Evolutionary conservation across 2,797 vertebrate species (phyloP).

Genomic region (Phrynocephalus vlangalii): DNA sequence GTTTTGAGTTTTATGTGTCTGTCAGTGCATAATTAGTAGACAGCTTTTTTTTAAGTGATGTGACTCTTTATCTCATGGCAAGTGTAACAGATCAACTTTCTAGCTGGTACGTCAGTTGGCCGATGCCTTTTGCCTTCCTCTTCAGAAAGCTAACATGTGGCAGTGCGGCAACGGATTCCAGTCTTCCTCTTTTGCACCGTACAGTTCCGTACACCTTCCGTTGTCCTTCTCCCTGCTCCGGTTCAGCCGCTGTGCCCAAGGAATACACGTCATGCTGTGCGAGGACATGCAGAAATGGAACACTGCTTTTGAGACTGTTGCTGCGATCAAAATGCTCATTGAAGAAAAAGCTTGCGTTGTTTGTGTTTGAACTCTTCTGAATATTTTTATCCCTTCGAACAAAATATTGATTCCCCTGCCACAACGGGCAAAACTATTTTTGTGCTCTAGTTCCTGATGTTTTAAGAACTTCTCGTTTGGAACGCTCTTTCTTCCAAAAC

Average conservation of each 20-base stretch:
- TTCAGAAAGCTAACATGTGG: neutral
- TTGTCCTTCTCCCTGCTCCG: neutral
- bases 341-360: slow-evolving; percentile 22
- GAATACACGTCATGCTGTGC: neutral
- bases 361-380: neutral
- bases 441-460: neutral
- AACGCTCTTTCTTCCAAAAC: slow-evolving; percentile 43
- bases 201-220: too few species aligned
- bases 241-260: neutral
- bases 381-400: slow-evolving; percentile 25
- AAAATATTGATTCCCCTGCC: slow-evolving; percentile 43
- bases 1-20: too few species aligned
- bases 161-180: too few species aligned
- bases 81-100: too few species aligned
- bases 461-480: slow-evolving; percentile 30
- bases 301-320: slow-evolving; percentile 44
- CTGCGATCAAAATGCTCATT: slow-evolving; percentile 24
- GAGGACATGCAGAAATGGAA: slow-evolving; percentile 14
- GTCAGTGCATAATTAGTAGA: too few species aligned
- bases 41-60: too few species aligned
- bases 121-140: too few species aligned
- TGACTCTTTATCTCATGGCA: too few species aligned
- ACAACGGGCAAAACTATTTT: slow-evolving; percentile 34
- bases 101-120: too few species aligned
- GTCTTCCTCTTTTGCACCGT: neutral